phyloP scores from a whole-genome alignment of 2,113 vertebrate genomes.

The Polypterus senegalus region DNA sequence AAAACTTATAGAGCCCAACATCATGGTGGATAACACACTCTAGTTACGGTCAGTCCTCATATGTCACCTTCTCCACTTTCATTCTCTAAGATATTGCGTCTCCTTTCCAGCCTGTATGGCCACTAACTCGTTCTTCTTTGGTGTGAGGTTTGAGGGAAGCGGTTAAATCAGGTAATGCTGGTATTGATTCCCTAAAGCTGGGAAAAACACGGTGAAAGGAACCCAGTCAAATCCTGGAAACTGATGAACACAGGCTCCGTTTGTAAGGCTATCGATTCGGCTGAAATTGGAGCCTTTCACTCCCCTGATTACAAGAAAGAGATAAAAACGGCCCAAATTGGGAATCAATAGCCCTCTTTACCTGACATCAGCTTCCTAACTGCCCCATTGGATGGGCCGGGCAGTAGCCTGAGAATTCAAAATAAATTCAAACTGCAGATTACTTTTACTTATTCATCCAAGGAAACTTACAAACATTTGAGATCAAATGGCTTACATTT shows the following conservation, averaged over 20 bases:
- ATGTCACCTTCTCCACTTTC: too few species aligned
- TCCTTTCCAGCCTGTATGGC: too few species aligned
- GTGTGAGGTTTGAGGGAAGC: not conserved
- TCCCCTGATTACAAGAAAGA: conserved; percentile 38
- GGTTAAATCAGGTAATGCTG: conserved; percentile 1
- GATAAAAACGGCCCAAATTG: conserved; percentile 24
- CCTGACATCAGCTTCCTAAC: conserved; percentile 16
- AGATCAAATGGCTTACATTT: too few species aligned
- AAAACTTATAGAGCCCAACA: too few species aligned
- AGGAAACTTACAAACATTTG: too few species aligned
- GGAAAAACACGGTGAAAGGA: conserved; percentile 16
- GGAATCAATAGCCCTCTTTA: conserved; percentile 39
- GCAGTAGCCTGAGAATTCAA: too few species aligned
- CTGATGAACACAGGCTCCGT: conserved; percentile 55
- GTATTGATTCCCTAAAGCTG: conserved; percentile 52
- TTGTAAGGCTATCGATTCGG: conserved; percentile 42
- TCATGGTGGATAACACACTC: too few species aligned
- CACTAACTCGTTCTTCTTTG: too few species aligned
- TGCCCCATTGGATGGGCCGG: not conserved
- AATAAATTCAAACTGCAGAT: too few species aligned
- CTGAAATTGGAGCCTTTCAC: conserved; percentile 51
- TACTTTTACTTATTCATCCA: too few species aligned
- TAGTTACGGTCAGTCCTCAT: too few species aligned
- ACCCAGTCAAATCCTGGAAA: conserved; percentile 40
- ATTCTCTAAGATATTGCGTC: too few species aligned